Conservation (phyloP, 2,888 invertebrate species). For the Willowsia nigromaculata region DNA sequence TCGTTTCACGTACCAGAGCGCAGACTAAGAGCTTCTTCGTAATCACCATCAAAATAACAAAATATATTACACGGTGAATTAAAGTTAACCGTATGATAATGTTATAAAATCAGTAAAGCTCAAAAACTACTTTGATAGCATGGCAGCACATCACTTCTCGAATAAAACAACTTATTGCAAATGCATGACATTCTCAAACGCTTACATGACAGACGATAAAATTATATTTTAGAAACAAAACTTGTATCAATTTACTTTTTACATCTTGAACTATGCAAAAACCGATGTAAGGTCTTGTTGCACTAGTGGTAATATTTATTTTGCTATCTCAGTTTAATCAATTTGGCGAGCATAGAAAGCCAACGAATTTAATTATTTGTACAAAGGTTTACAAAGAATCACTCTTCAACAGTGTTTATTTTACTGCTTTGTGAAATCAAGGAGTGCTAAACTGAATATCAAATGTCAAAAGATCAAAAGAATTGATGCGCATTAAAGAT, state of each 20-base stretch:
- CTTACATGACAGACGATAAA: slow-evolving; percentile 1
- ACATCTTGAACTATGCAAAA: not conserved
- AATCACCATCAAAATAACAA: not conserved
- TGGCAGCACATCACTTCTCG: not conserved
- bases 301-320: not conserved
- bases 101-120: not conserved
- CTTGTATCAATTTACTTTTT: slow-evolving; percentile 13
- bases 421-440: not conserved
- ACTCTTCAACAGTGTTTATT: not conserved
- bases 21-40: not conserved
- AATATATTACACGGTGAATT: slow-evolving; percentile 12
- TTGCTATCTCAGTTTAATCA: not conserved
- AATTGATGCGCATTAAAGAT: not conserved
- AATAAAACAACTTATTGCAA: slow-evolving; percentile 10
- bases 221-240: not conserved
- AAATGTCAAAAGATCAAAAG: not conserved
- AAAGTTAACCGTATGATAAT: not conserved
- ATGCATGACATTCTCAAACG: not conserved
- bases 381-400: not conserved
- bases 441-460: slow-evolving; percentile 32
- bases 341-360: not conserved
- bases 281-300: not conserved
- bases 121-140: not conserved
- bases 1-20: not conserved
- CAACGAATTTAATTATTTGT: not conserved